These are phyloP conservation scores for Oncorhynchus keta DNA, from an alignment of 2,113 vertebrate genomes.

Conservation along the genomic window DNA sequence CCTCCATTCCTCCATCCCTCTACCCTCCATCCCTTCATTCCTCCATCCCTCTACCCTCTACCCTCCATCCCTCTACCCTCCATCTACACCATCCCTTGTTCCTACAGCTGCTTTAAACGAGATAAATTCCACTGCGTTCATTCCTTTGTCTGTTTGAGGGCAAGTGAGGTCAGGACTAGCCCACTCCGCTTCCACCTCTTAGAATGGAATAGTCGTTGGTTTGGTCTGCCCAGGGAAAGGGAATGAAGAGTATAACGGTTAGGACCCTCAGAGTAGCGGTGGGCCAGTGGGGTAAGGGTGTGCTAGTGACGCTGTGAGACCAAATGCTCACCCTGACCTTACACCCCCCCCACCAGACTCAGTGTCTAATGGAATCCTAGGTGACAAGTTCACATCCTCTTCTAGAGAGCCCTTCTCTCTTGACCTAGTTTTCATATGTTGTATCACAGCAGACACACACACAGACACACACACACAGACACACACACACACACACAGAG, in stretches of 20 bases:
- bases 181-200: neutral
- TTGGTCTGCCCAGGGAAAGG: neutral
- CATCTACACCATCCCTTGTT: neutral
- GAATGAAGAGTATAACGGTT: neutral
- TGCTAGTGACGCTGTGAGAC: neutral
- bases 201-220: neutral
- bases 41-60: too few relatives aligned
- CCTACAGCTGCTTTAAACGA: constrained; percentile 18
- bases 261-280: neutral
- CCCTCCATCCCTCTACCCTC: too few relatives aligned
- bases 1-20: too few relatives aligned
- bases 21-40: neutral
- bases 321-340: neutral
- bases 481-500: neutral
- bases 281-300: neutral
- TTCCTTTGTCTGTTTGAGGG: constrained; percentile 19
- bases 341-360: constrained; percentile 41
- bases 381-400: constrained; percentile 84
- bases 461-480: constrained; percentile 9
- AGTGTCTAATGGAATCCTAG: constrained; percentile 76
- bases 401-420: constrained; percentile 77
- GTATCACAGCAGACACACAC: constrained; percentile 4
- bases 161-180: neutral
- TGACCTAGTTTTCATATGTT: constrained; percentile 83
- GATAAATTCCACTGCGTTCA: neutral